Evolutionary conservation across 1,140 invertebrate genomes (phyloP).

Genomic region (Mya arenaria): DNA sequence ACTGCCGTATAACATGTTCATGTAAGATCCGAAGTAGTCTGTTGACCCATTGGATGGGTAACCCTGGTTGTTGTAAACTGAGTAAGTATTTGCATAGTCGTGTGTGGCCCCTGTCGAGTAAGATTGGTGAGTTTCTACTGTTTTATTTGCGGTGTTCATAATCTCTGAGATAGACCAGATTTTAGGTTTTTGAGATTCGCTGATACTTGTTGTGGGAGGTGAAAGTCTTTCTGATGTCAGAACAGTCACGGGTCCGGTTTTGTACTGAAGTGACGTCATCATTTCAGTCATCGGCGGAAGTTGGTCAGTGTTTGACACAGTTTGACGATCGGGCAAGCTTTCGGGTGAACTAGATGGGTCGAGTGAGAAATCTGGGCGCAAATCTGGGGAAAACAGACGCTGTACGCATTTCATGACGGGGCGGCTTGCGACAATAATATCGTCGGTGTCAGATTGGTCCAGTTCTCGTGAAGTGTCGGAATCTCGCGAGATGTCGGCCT

Average conservation of each 20-base stretch:
- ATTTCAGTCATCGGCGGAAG: slow-evolving; percentile 34
- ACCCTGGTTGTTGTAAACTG: background rate
- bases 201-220: too few relatives aligned
- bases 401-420: slow-evolving; percentile 42
- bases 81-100: background rate
- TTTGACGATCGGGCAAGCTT: slow-evolving; percentile 8
- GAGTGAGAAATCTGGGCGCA: background rate
- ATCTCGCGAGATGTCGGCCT: slow-evolving; percentile 42
- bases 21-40: background rate
- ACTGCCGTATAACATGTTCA: background rate
- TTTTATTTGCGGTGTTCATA: slow-evolving; percentile 21
- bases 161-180: slow-evolving; percentile 54
- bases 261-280: background rate
- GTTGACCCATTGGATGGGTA: background rate
- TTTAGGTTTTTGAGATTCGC: slow-evolving; percentile 17
- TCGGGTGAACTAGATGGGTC: slow-evolving; percentile 47
- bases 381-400: slow-evolving; percentile 43
- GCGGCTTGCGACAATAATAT: background rate
- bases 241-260: background rate
- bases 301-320: background rate
- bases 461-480: background rate
- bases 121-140: background rate
- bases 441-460: slow-evolving; percentile 43
- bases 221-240: background rate
- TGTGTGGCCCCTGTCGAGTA: background rate